Base-by-base conservation (phyloP, 2,888 invertebrate genomes). In the Volucella bombylans region DNA sequence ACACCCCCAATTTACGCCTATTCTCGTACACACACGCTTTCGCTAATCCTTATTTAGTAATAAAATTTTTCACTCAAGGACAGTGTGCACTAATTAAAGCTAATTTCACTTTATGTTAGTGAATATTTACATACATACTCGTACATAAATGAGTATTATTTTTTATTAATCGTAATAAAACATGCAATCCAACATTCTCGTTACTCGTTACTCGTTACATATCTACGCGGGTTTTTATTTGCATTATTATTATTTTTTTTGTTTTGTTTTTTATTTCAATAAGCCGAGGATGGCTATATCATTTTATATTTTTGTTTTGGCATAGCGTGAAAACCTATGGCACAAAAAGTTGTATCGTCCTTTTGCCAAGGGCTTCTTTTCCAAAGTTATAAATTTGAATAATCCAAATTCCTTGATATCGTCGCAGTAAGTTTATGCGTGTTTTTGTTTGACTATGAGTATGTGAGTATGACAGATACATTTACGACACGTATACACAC, bases 331-430 rank as follows among this genome's bases (percentile, higher is more conserved):
- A 31, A 52, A 38, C 49, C 71, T 57, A 47, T 55, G 41, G 12
- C 39, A 43, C 14, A 67, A 47, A 41, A 62, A 18, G 8, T 82
- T 71, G 61, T 57, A 61, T 71, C 83, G 71, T 83, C 65, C 69
- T 18, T 23, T 55, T 61, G 23, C 31, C 23, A 39, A 41, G 9
- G 47, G 68, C 72, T 82, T 78, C 72, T 79, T 79, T 31, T 83
- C 73, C 80, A 74, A 80, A 83, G 82, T 82, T 82, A 72, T 81
- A 82, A 82, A 82, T 83, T 83, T 80, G 83, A 83, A 83, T 83
- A 83, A 83, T 83, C 83, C 74, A 4, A 74, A 83, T 71, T 80
- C 74, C 83, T 80, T 52, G 61, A 83, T 80, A 83, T 65, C 55
- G 59, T 65, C 74, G 65, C 76, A 83, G 76, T 69, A 74, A 55